These are phyloP conservation scores for Trididemnum clinides DNA, from an alignment of 23 tunicate species.

Conservation along the genomic window DNA sequence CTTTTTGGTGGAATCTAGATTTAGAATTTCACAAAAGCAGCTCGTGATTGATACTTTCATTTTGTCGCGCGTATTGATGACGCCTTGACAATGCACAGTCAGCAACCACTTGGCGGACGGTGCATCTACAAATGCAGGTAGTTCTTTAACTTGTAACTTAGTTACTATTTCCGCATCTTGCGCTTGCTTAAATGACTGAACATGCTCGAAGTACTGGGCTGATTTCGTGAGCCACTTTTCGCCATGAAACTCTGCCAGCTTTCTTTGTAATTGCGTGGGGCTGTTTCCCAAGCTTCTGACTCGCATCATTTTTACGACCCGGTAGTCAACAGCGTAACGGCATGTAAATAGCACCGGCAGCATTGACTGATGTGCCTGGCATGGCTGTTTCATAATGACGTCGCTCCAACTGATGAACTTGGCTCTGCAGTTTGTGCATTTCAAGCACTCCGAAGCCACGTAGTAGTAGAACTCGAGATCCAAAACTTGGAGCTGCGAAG, in stretches of 20 bases:
- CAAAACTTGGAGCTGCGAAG: background rate
- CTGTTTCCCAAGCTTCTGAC: constrained; percentile 6
- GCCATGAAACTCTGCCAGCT: background rate
- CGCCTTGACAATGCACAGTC: constrained; percentile 1
- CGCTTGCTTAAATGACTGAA: no score
- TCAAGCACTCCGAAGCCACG: background rate
- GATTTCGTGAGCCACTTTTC: background rate
- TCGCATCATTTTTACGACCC: constrained; percentile 5
- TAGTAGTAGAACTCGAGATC: constrained; percentile 14
- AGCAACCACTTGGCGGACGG: constrained; percentile 27
- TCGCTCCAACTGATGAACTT: background rate
- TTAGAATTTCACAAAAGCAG: constrained; percentile 12
- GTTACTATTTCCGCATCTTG: no score
- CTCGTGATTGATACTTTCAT: constrained; percentile 34
- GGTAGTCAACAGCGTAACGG: background rate
- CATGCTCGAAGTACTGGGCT: background rate
- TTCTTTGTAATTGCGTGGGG: background rate
- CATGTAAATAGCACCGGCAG: constrained; percentile 19
- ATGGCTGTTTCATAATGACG: background rate
- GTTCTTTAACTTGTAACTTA: no score
- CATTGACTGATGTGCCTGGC: background rate
- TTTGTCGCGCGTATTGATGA: background rate
- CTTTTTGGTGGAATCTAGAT: constrained; percentile 59
- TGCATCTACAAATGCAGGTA: no score
- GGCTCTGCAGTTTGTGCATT: background rate